These are phyloP conservation scores for Thera obeliscata DNA, from an alignment of 2,888 invertebrate genomes.

Conservation along the genomic window DNA sequence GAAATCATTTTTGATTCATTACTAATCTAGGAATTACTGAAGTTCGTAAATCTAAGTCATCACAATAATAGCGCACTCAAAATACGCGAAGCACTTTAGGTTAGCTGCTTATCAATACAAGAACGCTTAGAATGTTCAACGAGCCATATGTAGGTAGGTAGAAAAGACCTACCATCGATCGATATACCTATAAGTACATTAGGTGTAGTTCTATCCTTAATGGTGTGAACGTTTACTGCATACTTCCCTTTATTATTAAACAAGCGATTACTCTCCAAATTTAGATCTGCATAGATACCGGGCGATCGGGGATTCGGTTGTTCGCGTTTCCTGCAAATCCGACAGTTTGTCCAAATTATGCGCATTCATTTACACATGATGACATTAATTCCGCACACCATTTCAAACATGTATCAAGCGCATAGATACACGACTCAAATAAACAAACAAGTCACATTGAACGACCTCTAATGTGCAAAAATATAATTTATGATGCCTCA, in stretches of 20 bases:
- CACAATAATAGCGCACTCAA: no score
- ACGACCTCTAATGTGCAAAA: slow-evolving; percentile 41
- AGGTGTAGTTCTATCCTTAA: slow-evolving; percentile 11
- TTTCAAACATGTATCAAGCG: slow-evolving; percentile 23
- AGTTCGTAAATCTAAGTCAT: no score
- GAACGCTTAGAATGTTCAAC: no score
- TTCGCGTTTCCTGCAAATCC: slow-evolving; percentile 63
- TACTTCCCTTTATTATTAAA: slow-evolving; percentile 61
- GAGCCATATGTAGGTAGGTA: no score
- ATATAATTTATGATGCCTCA: slow-evolving; percentile 42
- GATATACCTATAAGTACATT: neutral
- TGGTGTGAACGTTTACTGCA: slow-evolving; percentile 16
- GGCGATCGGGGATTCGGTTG: slow-evolving; percentile 55
- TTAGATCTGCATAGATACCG: slow-evolving; percentile 69
- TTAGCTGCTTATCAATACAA: no score
- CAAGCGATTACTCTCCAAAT: slow-evolving; percentile 68
- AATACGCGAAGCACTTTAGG: no score
- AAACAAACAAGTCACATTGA: slow-evolving; percentile 47
- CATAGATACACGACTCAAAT: slow-evolving; percentile 33
- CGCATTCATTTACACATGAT: slow-evolving; percentile 60
- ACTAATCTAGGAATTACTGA: no score
- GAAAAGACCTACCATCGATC: neutral
- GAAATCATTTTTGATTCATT: no score
- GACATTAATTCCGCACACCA: slow-evolving; percentile 38
- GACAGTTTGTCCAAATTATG: slow-evolving; percentile 69